Evolutionary conservation across 1,140 invertebrate species (phyloP).

Genomic region (Panonychus citri): DNA sequence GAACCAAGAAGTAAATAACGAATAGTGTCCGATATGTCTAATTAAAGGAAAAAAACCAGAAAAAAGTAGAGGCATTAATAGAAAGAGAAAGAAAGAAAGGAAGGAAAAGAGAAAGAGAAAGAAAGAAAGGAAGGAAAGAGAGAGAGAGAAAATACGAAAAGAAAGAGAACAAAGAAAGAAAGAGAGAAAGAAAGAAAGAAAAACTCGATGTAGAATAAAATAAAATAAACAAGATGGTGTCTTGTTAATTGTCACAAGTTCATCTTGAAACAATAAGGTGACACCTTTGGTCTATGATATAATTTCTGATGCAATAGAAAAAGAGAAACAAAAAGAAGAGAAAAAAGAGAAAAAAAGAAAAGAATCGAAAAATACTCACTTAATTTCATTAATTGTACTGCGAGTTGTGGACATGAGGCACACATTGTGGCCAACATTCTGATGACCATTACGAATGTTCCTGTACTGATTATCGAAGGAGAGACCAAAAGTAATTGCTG

Average conservation of each 20-base stretch:
- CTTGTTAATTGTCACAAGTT: no score
- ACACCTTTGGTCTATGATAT: no score
- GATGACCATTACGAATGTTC: slow-evolving; percentile 83
- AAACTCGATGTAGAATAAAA: no score
- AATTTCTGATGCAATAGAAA: no score
- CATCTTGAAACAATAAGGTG: no score
- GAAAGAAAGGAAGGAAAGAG: background rate
- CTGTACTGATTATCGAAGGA: slow-evolving; percentile 70
- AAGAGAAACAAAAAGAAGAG: no score
- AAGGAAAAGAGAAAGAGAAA: no score
- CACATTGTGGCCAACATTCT: slow-evolving; percentile 89
- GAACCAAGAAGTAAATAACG: slow-evolving; percentile 71
- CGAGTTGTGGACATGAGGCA: slow-evolving; percentile 70
- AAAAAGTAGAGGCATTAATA: background rate
- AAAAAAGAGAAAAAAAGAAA: background rate
- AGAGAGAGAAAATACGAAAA: no score
- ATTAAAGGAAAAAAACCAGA: slow-evolving; percentile 7
- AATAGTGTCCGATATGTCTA: slow-evolving; percentile 72
- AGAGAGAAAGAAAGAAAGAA: no score
- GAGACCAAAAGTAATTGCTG: slow-evolving; percentile 76
- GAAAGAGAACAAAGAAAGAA: background rate
- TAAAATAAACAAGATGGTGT: no score
- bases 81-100: no score
- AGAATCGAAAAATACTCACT: slow-evolving; percentile 24
- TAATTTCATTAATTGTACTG: slow-evolving; percentile 64